These are phyloP conservation scores for Drosophila kohkoa DNA, from an alignment of 1,140 invertebrate species.

Conservation along the genomic window DNA sequence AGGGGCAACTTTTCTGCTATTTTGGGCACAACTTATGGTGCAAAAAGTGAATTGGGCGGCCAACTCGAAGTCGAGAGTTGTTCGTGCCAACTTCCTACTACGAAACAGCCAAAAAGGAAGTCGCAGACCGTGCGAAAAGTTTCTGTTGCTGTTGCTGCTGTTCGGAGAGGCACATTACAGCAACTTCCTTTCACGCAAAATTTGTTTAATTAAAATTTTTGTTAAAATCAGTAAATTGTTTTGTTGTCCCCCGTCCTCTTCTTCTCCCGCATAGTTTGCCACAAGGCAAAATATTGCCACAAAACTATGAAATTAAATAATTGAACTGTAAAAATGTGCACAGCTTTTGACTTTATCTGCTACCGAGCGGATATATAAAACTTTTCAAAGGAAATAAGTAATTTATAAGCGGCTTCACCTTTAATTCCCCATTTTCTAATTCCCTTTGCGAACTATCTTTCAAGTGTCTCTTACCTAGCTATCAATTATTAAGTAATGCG, in stretches of 20 bases:
- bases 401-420: not conserved
- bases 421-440: not conserved
- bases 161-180: constrained; percentile 43
- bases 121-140: constrained; percentile 74
- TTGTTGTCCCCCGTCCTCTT: constrained; percentile 47
- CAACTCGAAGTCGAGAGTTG: constrained; percentile 29
- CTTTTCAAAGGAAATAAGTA: constrained; percentile 8
- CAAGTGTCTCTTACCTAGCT: constrained; percentile 28
- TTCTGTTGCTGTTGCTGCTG: constrained; percentile 29
- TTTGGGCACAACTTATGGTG: constrained; percentile 79
- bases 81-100: constrained; percentile 76
- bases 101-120: constrained; percentile 53
- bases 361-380: not conserved
- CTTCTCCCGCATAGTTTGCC: constrained; percentile 41
- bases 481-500: constrained; percentile 75
- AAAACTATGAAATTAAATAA: constrained; percentile 43
- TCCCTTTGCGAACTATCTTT: constrained; percentile 26
- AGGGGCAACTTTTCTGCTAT: constrained; percentile 78
- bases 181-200: constrained; percentile 78
- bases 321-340: constrained; percentile 41
- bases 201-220: constrained; percentile 84
- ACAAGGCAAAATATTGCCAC: constrained; percentile 40
- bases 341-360: constrained; percentile 2
- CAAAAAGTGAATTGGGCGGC: constrained; percentile 72
- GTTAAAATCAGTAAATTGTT: constrained; percentile 82